Evolutionary conservation across 92 coral and sea anemone species (phyloP), one percentile per base, ranked within the genome.

Genomic region (Phenganax subtilis): DNA sequence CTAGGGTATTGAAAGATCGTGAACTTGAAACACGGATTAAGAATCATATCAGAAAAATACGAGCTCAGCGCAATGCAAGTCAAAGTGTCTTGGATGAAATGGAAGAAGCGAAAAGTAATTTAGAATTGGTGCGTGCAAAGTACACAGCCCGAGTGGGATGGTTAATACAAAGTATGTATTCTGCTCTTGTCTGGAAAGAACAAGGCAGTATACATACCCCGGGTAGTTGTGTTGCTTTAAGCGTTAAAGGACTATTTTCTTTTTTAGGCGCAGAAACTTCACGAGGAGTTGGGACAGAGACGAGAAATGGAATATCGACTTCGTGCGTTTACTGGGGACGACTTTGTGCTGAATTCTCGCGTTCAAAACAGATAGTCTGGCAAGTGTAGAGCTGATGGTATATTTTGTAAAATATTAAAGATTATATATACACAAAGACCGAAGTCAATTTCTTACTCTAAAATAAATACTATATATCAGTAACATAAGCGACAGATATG

Each of bases 321-420:
- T 51, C 91, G 99, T 15, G 97, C 99, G 29, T 96, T 90, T 58
- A 96, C 97, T 67, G 97, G 96, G 17, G 99, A 96, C 15, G 99
- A 96, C 30, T 85, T 89, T 37, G 85, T 85, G 29, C 81, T 89
- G 14, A 81, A 79, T 16, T 69, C 83, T 64, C 73, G 74, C 9
- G 63, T 62, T 79, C 65, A 79, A 51, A 79, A 79, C 47, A 37
- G 47, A 37, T 37, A 37, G 47, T 37, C 47, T 37, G 47, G 47
- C 47, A 37, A 37, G 47, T 37, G 0, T 16, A 44, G 61, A 20
- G 51, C 10, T 20, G 77, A 54, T 51, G 54, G 61, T 73, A 30
- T 30, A 17, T 61, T 15, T 61, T 61, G 6, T 2, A 37, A 37
- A 37, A 5, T 37, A 12, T 14, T 61, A 61, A 61, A 61, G 12